A percentile compares a stretch with the other conserved stretches of the same genome.
Conservation (phyloP, 2,797 vertebrate species). For the Labeo calbasu region DNA sequence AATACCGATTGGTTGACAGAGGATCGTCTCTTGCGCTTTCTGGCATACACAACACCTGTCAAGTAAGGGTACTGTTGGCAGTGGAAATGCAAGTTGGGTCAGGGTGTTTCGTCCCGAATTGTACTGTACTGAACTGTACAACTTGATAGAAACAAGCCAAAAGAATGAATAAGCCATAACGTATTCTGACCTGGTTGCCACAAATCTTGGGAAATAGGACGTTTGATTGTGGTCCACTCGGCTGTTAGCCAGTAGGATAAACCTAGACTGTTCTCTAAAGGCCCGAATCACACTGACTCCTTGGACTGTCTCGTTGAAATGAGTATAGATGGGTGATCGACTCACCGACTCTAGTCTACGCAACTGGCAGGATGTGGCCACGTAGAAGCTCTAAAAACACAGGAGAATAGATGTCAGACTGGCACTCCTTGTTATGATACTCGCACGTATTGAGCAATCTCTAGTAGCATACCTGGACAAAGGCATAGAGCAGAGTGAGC, state of each 20-base stretch:
- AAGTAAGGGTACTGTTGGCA: too few species aligned
- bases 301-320: slow-evolving; percentile 93
- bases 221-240: slow-evolving; percentile 89
- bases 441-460: background rate
- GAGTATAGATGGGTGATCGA: slow-evolving; percentile 92
- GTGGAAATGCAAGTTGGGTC: too few species aligned
- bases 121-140: too few species aligned
- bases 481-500: slow-evolving; percentile 84
- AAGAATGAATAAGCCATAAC: background rate
- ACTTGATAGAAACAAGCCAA: too few species aligned
- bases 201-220: slow-evolving; percentile 88
- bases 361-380: slow-evolving; percentile 93
- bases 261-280: slow-evolving; percentile 84
- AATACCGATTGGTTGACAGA: too few species aligned
- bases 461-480: slow-evolving; percentile 53
- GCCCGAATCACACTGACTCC: slow-evolving; percentile 91
- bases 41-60: too few species aligned
- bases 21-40: too few species aligned
- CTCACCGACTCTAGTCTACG: slow-evolving; percentile 89
- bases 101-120: too few species aligned
- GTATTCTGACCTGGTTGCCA: slow-evolving; percentile 89
- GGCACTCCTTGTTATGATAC: background rate
- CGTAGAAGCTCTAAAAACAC: slow-evolving; percentile 86
- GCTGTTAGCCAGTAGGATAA: slow-evolving; percentile 81
- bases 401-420: slow-evolving; percentile 56